A percentile compares a stretch with the other conserved stretches of the same genome.
Evolutionary conservation across 2,113 vertebrate genomes (phyloP).

Genomic region (Aspidoscelis tigris): DNA sequence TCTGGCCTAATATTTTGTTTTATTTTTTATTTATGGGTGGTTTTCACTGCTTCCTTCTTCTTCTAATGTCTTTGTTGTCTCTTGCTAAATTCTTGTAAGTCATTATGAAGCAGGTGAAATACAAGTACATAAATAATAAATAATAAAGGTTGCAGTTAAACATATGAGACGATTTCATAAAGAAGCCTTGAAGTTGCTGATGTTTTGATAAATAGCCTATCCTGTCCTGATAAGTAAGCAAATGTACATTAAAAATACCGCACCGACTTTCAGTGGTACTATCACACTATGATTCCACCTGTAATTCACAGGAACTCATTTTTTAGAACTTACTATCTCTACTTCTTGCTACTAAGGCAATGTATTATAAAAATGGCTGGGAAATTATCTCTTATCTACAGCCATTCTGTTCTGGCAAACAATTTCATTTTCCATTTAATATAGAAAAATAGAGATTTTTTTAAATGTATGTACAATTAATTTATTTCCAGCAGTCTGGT

Average conservation of each 20-base stretch:
- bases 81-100: too few species aligned
- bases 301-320: conserved; percentile 50
- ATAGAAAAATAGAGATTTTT: conserved; percentile 32
- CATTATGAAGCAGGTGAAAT: too few species aligned
- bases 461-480: conserved; percentile 49
- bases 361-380: background rate
- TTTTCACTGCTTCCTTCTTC: too few species aligned
- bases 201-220: background rate
- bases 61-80: too few species aligned
- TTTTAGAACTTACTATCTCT: conserved; percentile 6
- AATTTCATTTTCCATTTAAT: conserved; percentile 44
- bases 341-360: conserved; percentile 19
- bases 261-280: conserved; percentile 13
- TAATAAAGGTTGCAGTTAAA: too few species aligned
- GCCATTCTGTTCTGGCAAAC: conserved; percentile 33
- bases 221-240: background rate
- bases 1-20: too few species aligned
- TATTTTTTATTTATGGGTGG: too few species aligned
- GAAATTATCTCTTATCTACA: conserved; percentile 40
- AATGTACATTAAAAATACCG: background rate
- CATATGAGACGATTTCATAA: too few species aligned
- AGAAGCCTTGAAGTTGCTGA: too few species aligned
- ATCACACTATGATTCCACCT: conserved; percentile 37
- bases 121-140: too few species aligned
- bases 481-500: conserved; percentile 50